A percentile compares a stretch with the other conserved stretches of the same genome.
Conservation (phyloP, 2,113 vertebrate genomes). For the Brevimyrus niger region DNA sequence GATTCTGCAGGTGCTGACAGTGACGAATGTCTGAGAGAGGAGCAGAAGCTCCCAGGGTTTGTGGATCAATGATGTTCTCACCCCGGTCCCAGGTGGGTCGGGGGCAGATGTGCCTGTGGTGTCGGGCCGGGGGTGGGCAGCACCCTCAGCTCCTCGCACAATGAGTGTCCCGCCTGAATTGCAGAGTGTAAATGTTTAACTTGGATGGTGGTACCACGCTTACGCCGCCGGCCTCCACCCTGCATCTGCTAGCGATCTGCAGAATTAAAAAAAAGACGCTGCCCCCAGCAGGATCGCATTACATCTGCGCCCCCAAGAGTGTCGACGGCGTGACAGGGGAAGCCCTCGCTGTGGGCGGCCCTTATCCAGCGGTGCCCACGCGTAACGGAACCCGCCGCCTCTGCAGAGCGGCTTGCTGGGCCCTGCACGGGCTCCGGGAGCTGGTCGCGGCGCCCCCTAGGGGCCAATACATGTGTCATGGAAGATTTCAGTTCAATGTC, state of each 20-base stretch:
- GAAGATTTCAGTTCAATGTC: neutral
- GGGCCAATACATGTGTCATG: neutral
- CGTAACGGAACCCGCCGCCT: neutral
- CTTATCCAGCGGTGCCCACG: neutral
- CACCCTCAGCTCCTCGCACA: neutral
- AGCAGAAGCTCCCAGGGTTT: neutral
- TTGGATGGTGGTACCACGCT: slow-evolving; percentile 1
- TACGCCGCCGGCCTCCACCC: neutral
- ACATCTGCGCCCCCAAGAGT: neutral
- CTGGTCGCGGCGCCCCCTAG: neutral
- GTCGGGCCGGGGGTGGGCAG: neutral
- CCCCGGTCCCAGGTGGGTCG: neutral
- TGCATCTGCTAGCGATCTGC: slow-evolving; percentile 12
- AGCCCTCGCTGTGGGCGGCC: neutral
- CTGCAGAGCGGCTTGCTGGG: neutral
- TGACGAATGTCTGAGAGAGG: neutral
- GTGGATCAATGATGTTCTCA: neutral
- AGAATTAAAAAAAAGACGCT: neutral
- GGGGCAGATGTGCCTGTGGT: neutral
- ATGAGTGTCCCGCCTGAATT: neutral
- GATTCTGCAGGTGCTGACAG: neutral
- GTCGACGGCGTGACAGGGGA: neutral
- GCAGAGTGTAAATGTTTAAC: slow-evolving; percentile 12
- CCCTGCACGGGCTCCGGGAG: neutral
- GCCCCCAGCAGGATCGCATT: neutral